Conservation (phyloP, 1,140 invertebrate genomes). For the Dreissena polymorpha region DNA sequence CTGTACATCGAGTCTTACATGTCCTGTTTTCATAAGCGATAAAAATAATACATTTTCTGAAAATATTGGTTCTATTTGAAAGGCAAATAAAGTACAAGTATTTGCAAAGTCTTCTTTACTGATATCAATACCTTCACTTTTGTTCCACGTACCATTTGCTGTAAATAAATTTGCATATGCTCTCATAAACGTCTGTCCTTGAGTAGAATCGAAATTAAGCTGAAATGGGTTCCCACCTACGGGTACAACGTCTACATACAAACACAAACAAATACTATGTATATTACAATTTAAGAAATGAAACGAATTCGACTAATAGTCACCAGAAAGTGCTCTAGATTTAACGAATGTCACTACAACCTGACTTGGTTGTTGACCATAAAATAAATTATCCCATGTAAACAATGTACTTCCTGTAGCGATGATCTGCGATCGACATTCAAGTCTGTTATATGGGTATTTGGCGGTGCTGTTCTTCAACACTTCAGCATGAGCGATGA, state of each 20-base stretch:
- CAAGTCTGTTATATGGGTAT: too few species aligned
- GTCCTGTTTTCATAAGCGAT: too few species aligned
- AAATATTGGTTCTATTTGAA: too few species aligned
- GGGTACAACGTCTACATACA: slow-evolving; percentile 32
- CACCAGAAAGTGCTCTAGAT: slow-evolving; percentile 35
- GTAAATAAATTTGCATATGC: slow-evolving; percentile 23
- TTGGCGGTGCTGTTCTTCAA: too few species aligned
- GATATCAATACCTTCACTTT: slow-evolving; percentile 15
- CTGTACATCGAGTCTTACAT: too few species aligned
- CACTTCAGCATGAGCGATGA: too few species aligned
- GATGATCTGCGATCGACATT: too few species aligned
- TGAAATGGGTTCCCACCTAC: slow-evolving; percentile 29
- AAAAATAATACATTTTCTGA: too few species aligned
- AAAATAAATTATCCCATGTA: too few species aligned
- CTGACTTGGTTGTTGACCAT: too few species aligned
- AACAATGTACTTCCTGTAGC: too few species aligned
- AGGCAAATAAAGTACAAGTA: slow-evolving; percentile 18
- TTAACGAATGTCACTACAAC: slow-evolving; percentile 40
- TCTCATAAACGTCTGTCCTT: too few species aligned
- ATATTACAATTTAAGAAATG: slow-evolving; percentile 36
- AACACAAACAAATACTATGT: slow-evolving; percentile 33
- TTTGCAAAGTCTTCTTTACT: slow-evolving; percentile 28
- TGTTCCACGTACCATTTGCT: slow-evolving; percentile 13
- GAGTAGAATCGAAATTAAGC: slow-evolving; percentile 21
- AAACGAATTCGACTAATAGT: slow-evolving; percentile 37